These are phyloP conservation scores for Dendronephthya gigantea DNA, from an alignment of 64 coral and sea anemone species.

Conservation along the genomic window DNA sequence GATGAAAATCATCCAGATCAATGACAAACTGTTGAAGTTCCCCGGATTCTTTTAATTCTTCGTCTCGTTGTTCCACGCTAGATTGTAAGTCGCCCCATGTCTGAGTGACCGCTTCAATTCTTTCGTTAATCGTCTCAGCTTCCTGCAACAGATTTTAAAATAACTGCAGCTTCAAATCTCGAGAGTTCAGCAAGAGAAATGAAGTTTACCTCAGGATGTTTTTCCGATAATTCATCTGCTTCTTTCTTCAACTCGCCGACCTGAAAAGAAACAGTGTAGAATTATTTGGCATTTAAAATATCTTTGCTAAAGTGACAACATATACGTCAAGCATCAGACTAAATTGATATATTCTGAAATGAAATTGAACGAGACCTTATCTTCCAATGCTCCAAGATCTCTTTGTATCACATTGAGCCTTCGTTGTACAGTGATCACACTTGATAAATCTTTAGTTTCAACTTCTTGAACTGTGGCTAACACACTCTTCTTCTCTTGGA, in stretches of 20 bases:
- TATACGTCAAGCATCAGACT: no score
- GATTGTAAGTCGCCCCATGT: slow-evolving; percentile 66
- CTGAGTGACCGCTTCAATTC: background rate
- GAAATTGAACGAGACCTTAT: no score
- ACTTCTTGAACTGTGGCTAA: slow-evolving; percentile 84
- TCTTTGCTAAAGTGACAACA: no score
- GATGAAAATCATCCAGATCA: slow-evolving; percentile 55
- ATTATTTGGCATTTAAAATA: no score
- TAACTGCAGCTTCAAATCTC: background rate
- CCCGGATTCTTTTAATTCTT: slow-evolving; percentile 86
- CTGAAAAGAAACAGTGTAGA: background rate
- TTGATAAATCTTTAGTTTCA: slow-evolving; percentile 71
- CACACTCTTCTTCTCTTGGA: slow-evolving; percentile 81
- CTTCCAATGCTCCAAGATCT: slow-evolving; percentile 84
- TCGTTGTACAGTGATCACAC: slow-evolving; percentile 86
- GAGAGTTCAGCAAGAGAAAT: background rate
- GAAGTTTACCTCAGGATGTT: background rate
- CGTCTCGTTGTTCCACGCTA: slow-evolving; percentile 89
- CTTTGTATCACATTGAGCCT: slow-evolving; percentile 85
- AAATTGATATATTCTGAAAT: no score
- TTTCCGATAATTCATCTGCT: background rate
- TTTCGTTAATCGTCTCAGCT: slow-evolving; percentile 1
- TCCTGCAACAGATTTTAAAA: background rate
- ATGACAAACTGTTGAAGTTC: slow-evolving; percentile 95
- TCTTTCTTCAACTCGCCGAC: slow-evolving; percentile 4